These are phyloP conservation scores for Sapajus apella DNA, from an alignment of 2,113 vertebrate genomes.

Conservation along the genomic window DNA sequence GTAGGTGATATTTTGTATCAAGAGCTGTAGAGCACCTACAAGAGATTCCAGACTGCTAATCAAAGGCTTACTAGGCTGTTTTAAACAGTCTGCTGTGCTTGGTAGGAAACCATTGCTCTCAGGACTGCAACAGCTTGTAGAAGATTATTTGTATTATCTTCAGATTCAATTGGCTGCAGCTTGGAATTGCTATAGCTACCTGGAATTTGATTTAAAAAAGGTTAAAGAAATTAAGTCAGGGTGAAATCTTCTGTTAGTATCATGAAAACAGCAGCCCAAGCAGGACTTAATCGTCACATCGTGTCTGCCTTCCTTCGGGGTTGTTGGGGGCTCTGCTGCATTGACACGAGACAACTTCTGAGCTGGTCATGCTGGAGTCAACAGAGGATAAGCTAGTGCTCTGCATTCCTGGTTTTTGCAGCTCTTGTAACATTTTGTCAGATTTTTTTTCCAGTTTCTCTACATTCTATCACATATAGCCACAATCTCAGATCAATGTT, in stretches of 20 bases:
- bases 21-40: neutral
- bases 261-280: neutral
- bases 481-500: neutral
- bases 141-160: conserved; percentile 16
- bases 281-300: neutral
- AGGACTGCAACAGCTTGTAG: neutral
- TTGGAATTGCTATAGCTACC: neutral
- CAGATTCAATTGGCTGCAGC: neutral
- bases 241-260: neutral
- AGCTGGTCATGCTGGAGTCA: neutral
- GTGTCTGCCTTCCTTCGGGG: neutral
- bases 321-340: neutral
- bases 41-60: neutral
- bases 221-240: neutral
- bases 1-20: neutral
- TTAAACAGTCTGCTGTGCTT: neutral
- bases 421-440: neutral
- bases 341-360: neutral
- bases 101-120: neutral
- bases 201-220: conserved; percentile 46
- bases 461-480: accelerated
- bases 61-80: neutral
- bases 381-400: neutral
- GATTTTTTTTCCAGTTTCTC: neutral
- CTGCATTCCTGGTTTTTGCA: neutral